Base-by-base conservation (phyloP, 1,140 invertebrate species). In the Aphelinus certus region DNA sequence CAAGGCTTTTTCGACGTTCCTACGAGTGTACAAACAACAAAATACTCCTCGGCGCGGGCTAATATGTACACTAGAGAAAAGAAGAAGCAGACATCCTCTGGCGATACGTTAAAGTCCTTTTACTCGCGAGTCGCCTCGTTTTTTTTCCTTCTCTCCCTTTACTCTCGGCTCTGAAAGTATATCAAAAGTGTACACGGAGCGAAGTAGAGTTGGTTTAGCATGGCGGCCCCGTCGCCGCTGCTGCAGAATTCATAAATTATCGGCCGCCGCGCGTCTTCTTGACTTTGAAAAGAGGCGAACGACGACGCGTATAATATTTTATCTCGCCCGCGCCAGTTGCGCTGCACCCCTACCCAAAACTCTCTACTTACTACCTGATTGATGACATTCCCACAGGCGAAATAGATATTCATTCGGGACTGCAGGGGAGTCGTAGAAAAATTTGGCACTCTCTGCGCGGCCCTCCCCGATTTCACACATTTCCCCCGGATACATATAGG, bases 361-460 rank as follows among this genome's bases (percentile, higher is more conserved):
- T 26, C 26, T 48, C 71, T 58, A 72, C 62, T 65, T 58, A 58
- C 62, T 62, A 53, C 61, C 61, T 67, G 64, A 73, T 67, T 67
- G 67, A 73, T 55, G 57, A 26, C 5, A 6, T 7, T 10, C 10
- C 46, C 47, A 73, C 67, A 7, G 26, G 26, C 26, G 64, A 73
- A 73, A 67, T 73, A 68, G 72, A 73, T 63, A 73, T 73, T 53
- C 57, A 73, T 67, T 67, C 47, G 26, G 53, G 57, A 9, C 57
- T 51, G 43, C 47, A 2, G 7, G 48, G 43, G 55, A 42, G 47
- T 26, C 26, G 26, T 70, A 26, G 26, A 26, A 26, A 26, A 26
- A 26, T 26, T 26, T 26, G 26, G 26, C 26, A 26, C 26, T 26
- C 26, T 26, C 26, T 26, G 26, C 26, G 26, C 26, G 26, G 26